Base-by-base conservation (phyloP, 2,113 vertebrate species). In the Silurus glanis region DNA sequence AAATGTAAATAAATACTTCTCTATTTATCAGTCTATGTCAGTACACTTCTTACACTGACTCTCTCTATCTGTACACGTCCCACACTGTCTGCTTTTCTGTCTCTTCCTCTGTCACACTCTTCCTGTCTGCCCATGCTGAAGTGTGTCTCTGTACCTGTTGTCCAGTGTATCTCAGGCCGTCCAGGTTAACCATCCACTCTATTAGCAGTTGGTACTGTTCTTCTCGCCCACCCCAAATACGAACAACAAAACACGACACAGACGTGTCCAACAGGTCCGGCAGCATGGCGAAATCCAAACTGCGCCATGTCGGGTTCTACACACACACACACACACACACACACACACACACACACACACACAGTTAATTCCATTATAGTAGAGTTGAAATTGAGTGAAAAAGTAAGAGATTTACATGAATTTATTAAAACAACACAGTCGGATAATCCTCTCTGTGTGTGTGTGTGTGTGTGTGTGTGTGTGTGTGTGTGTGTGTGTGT, bases 291-390 rank as follows among this genome's bases (percentile, higher is more conserved):
- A 99, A 99, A 90, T 99, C 98, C 64, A 99, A 94, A 89, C 98
- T 99, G 79, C 97, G 94, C 98, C 98, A 99, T 0, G 98, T 99
- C 0, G 98, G 98, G 91, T 99, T 99, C 98, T 99, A 82, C 21
- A 85, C 23, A 85, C 25, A 84, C 85, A 83, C 47, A 74, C 59
- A 82, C 19, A 89, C 88, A 93, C 76, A 90, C 59, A 83, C 49
- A 87, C 37, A 28, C 45, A 59, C 56, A 83, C 74, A 80, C 17
- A 53, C 21, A 76, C 1, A 67, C 51, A 67, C 5, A 85, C 59
- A 74, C 61, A 23, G 6, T 21, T 62, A 37, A 37, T 37, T 37
- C 37, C 49, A 82, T 53, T 45, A 55, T 3, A 66, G 23, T 13
- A 12, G n/a, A 25, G 64, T 4, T 0, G 16, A 61, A 61, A 37